Evolutionary conservation across 2,797 vertebrate genomes (phyloP).

Genomic region (Oreonectes daqikongensis): DNA sequence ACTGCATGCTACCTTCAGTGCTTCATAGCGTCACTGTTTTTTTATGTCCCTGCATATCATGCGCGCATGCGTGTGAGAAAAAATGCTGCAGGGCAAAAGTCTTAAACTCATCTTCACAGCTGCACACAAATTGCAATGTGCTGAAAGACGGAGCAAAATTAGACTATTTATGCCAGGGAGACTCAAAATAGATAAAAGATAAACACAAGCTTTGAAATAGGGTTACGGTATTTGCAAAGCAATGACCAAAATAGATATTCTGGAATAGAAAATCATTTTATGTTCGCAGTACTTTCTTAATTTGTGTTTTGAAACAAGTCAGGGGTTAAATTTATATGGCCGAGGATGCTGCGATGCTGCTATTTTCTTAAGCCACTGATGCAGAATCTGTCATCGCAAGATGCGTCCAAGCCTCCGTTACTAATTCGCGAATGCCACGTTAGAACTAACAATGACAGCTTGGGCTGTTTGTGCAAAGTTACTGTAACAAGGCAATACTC

Average conservation of each 20-base stretch:
- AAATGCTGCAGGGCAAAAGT: slow-evolving; percentile 41
- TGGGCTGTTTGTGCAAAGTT: not conserved
- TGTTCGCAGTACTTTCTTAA: not conserved
- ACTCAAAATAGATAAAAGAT: slow-evolving; percentile 44
- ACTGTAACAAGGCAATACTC: not conserved
- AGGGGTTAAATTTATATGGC: not conserved
- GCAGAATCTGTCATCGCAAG: not conserved
- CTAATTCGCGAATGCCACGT: not conserved
- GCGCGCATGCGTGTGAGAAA: slow-evolving; percentile 3
- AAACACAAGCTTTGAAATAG: slow-evolving; percentile 33
- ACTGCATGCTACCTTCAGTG: not conserved
- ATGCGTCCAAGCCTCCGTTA: slow-evolving; percentile 1
- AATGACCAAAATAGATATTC: not conserved
- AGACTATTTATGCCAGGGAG: slow-evolving; percentile 29
- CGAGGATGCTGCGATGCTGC: not conserved
- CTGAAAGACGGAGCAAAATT: slow-evolving; percentile 52
- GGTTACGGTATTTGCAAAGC: not conserved
- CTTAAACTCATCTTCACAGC: slow-evolving; percentile 43
- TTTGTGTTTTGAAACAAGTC: not conserved
- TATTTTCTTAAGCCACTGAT: not conserved
- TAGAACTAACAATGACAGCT: not conserved
- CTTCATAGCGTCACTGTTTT: not conserved
- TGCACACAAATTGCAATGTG: slow-evolving; percentile 46
- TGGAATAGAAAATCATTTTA: slow-evolving; percentile 17
- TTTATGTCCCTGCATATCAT: slow-evolving; percentile 12